A percentile compares a stretch with the other conserved stretches of the same genome.
Conservation (phyloP, 2,888 invertebrate genomes). For the Euproctis similis region DNA sequence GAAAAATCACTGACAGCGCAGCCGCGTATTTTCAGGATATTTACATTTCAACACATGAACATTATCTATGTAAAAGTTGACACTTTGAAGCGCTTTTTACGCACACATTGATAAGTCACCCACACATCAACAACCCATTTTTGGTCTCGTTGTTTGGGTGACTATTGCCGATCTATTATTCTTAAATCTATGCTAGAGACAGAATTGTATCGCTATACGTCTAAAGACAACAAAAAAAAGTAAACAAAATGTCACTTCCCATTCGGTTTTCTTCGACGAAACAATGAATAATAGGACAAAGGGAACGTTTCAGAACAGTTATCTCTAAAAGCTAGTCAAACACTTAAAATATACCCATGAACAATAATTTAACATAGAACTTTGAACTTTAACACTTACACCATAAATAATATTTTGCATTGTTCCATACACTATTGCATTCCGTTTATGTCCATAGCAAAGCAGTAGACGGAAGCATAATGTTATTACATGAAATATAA, state of each 20-base stretch:
- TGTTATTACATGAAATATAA: conserved; percentile 24
- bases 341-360: conserved; percentile 49
- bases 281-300: conserved; percentile 66
- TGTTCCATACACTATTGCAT: conserved; percentile 13
- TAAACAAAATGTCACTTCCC: conserved; percentile 38
- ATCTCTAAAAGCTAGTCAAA: conserved; percentile 65
- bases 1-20: too few species aligned
- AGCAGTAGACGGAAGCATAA: conserved; percentile 15
- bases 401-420: too few species aligned
- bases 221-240: too few species aligned
- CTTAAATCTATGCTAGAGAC: too few species aligned
- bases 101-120: too few species aligned
- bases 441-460: conserved; percentile 13
- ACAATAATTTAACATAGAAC: conserved; percentile 12
- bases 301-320: conserved; percentile 58
- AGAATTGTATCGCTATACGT: conserved; percentile 34
- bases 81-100: too few species aligned
- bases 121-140: too few species aligned
- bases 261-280: conserved; percentile 40
- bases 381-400: conserved; percentile 25
- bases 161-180: too few species aligned
- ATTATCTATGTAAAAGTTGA: too few species aligned
- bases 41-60: too few species aligned
- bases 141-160: too few species aligned
- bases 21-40: too few species aligned